Percentiles rank a stretch among this genome's conserved stretches.
Conservation (phyloP, 2,113 vertebrate genomes). For the Sus scrofa region T2T-Sscrofa CM000818.6:118615001-118615500, state of each 20-base stretch:
- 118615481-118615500: neutral
- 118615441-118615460: neutral
- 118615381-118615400: too few relatives aligned
- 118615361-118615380: too few relatives aligned
- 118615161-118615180: too few relatives aligned
- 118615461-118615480: neutral
- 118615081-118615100: neutral
- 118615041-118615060: neutral
- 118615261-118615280: neutral
- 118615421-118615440: neutral
- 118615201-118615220: neutral
- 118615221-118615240: neutral
- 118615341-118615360: too few relatives aligned
- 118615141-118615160: neutral
- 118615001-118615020: neutral
- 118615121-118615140: neutral
- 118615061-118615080: neutral
- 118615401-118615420: too few relatives aligned
- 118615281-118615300: neutral
- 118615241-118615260: neutral
- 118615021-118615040: neutral
- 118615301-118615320: too few relatives aligned
- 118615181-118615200: fast-evolving
- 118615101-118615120: too few relatives aligned
- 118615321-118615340: too few relatives aligned